phyloP scores from a whole-genome alignment of 2,888 invertebrate species.

The Autographa gamma region DNA sequence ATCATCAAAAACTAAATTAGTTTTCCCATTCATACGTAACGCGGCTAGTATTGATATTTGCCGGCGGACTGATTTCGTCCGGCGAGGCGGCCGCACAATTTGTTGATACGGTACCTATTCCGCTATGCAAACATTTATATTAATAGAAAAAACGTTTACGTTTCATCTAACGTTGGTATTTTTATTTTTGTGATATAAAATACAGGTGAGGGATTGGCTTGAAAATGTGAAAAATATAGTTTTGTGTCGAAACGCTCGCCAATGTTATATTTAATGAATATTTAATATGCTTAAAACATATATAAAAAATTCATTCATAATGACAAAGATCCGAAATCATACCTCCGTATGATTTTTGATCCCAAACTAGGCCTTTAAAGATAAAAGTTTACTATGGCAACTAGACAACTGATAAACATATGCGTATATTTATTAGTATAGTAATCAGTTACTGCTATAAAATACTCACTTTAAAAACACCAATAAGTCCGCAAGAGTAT shows the following conservation, averaged over 20 bases:
- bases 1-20: constrained; percentile 34
- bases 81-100: constrained; percentile 30
- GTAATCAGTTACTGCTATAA: too few species aligned
- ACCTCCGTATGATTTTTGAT: too few species aligned
- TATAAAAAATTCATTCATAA: too few species aligned
- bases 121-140: constrained; percentile 48
- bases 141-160: constrained; percentile 39
- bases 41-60: constrained; percentile 48
- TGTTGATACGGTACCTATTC: constrained; percentile 49
- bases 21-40: constrained; percentile 25
- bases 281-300: too few species aligned
- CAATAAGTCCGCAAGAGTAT: too few species aligned
- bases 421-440: too few species aligned
- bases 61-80: constrained; percentile 37
- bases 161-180: constrained; percentile 21
- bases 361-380: too few species aligned
- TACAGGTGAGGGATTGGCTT: neutral
- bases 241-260: neutral
- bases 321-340: too few species aligned
- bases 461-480: too few species aligned
- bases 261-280: too few species aligned
- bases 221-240: neutral
- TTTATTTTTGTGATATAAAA: constrained; percentile 5
- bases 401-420: too few species aligned
- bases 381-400: too few species aligned